Percentiles rank a stretch among this genome's conserved stretches.
Evolutionary conservation across 2,113 vertebrate species (phyloP).

Genomic region (Malurus melanocephalus): DNA sequence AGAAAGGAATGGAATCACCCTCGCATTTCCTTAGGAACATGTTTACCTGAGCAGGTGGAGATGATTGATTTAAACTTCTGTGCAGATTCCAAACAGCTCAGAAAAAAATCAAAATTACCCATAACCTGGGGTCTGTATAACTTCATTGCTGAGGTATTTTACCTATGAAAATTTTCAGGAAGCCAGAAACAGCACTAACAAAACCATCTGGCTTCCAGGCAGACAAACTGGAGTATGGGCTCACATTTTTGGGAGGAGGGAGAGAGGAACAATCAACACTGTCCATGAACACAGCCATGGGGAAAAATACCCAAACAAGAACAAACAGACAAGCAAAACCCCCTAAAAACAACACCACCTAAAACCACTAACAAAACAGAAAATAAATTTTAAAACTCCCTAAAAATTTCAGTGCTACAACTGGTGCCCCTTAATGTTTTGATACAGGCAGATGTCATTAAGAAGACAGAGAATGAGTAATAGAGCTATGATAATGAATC

Average conservation of each 20-base stretch:
- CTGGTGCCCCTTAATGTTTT: not conserved
- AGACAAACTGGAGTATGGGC: not conserved
- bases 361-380: not conserved
- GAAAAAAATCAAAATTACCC: not conserved
- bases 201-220: not conserved
- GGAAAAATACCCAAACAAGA: not conserved
- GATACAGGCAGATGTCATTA: not conserved
- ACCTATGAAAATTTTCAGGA: not conserved
- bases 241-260: not conserved
- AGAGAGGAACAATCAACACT: not conserved
- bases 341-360: not conserved
- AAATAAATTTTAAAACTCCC: not conserved
- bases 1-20: not conserved
- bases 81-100: not conserved
- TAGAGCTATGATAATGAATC: not conserved
- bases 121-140: not conserved
- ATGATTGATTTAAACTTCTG: not conserved
- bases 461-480: not conserved
- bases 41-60: not conserved
- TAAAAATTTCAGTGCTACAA: not conserved
- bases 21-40: not conserved
- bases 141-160: not conserved
- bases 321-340: not conserved
- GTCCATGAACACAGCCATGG: rapidly evolving
- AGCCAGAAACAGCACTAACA: not conserved